A percentile compares a stretch with the other conserved stretches of the same genome.
Conservation (phyloP, 2,888 invertebrate genomes). For the Anarsia innoxiella region DNA sequence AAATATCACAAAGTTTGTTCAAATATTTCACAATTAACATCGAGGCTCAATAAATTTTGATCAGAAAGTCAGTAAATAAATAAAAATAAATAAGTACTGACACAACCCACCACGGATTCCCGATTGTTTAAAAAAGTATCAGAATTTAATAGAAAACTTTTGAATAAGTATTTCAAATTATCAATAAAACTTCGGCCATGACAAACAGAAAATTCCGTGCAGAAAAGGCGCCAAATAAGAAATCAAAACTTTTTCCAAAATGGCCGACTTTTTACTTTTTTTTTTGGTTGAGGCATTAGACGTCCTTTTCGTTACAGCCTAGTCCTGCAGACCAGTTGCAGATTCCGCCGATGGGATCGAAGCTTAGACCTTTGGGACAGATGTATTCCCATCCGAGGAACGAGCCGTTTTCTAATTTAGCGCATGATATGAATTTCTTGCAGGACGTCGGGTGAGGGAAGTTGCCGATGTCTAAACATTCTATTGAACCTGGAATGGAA, state of each 20-base stretch:
- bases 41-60: too few relatives aligned
- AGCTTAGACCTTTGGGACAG: constrained; percentile 89
- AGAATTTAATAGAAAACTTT: too few relatives aligned
- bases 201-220: too few relatives aligned
- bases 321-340: constrained; percentile 92
- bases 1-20: constrained; percentile 19
- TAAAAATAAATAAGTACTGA: neutral
- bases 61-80: too few relatives aligned
- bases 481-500: constrained; percentile 77
- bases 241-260: too few relatives aligned
- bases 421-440: constrained; percentile 93
- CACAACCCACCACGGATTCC: neutral
- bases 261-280: too few relatives aligned
- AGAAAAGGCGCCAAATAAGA: too few relatives aligned
- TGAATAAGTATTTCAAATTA: too few relatives aligned
- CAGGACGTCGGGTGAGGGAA: constrained; percentile 94
- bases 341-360: constrained; percentile 92
- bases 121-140: too few relatives aligned
- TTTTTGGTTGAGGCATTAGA: too few relatives aligned
- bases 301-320: constrained; percentile 81
- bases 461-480: constrained; percentile 91
- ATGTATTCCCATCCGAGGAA: constrained; percentile 92
- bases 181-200: too few relatives aligned
- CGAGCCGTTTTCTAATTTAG: constrained; percentile 82
- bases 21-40: too few relatives aligned